phyloP scores from a whole-genome alignment of 2,797 vertebrate species.

The Pampus argenteus region DNA sequence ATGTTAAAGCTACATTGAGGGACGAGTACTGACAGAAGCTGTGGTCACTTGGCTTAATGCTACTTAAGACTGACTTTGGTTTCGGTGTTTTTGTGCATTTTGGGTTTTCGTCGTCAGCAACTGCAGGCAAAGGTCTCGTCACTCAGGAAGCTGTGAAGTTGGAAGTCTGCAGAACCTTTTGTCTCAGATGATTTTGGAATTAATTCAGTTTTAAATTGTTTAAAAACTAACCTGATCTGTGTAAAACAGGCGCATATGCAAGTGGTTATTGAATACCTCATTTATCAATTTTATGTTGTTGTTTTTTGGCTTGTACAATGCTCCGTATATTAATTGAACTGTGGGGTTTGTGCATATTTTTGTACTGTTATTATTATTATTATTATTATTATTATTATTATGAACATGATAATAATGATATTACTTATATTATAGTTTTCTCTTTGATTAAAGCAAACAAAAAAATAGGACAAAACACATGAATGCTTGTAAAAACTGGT shows the following conservation, averaged over 20 bases:
- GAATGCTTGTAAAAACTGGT: constrained; percentile 87
- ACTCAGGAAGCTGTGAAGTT: constrained; percentile 84
- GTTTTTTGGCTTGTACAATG: constrained; percentile 83
- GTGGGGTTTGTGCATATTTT: constrained; percentile 88
- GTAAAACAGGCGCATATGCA: constrained; percentile 84
- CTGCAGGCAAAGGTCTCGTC: constrained; percentile 77
- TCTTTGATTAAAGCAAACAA: constrained; percentile 82
- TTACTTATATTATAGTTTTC: constrained; percentile 85
- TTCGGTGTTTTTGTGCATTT: constrained; percentile 67
- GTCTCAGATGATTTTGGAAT: constrained; percentile 77
- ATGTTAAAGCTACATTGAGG: constrained; percentile 60
- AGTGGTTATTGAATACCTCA: constrained; percentile 86
- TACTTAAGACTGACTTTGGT: constrained; percentile 56
- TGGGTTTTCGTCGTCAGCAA: constrained; percentile 64
- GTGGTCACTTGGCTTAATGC: constrained; percentile 61
- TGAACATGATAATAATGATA: constrained; percentile 83
- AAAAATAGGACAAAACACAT: constrained; percentile 79
- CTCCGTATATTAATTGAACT: constrained; percentile 84
- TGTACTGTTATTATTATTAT: constrained; percentile 74
- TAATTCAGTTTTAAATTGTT: constrained; percentile 80
- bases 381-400: constrained; percentile 77
- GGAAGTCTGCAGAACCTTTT: constrained; percentile 76
- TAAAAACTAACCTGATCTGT: constrained; percentile 81
- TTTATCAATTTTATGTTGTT: constrained; percentile 83
- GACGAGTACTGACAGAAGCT: constrained; percentile 51